Evolutionary conservation across 1,140 invertebrate species (phyloP).

Genomic region (Steinernema khuongi): DNA sequence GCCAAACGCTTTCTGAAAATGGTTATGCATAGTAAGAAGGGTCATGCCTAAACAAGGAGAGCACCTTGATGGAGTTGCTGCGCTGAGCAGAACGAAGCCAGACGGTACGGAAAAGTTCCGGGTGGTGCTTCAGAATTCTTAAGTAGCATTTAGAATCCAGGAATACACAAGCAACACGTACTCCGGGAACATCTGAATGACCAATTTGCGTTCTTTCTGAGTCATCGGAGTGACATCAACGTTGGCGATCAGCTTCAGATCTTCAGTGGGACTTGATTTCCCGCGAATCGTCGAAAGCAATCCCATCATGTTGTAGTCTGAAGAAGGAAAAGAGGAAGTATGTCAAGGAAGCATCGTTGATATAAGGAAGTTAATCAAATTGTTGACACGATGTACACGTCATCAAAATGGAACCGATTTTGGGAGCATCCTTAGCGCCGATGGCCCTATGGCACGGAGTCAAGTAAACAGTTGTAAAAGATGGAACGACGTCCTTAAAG

Average conservation of each 20-base stretch:
- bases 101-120: conserved; percentile 28
- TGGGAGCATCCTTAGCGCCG: too few relatives aligned
- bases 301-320: conserved; percentile 33
- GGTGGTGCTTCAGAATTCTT: conserved; percentile 18
- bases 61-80: conserved; percentile 32
- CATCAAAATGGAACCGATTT: too few relatives aligned
- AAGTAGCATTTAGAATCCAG: background rate
- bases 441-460: too few relatives aligned
- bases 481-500: too few relatives aligned
- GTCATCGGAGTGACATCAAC: conserved; percentile 24
- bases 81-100: conserved; percentile 28
- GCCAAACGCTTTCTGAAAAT: conserved; percentile 29
- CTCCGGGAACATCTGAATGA: conserved; percentile 32
- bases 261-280: conserved; percentile 15
- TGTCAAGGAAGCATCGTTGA: too few relatives aligned
- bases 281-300: conserved; percentile 33
- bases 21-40: background rate
- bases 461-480: too few relatives aligned
- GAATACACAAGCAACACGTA: background rate
- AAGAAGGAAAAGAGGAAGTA: too few relatives aligned
- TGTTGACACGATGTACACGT: too few relatives aligned
- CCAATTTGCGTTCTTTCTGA: conserved; percentile 24
- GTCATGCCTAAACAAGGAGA: background rate
- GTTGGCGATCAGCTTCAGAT: conserved; percentile 18
- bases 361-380: too few relatives aligned